Percentiles rank a stretch among this genome's conserved stretches.
Conservation (phyloP, 1,140 invertebrate species). For the Heliconius hewitsoni region DNA sequence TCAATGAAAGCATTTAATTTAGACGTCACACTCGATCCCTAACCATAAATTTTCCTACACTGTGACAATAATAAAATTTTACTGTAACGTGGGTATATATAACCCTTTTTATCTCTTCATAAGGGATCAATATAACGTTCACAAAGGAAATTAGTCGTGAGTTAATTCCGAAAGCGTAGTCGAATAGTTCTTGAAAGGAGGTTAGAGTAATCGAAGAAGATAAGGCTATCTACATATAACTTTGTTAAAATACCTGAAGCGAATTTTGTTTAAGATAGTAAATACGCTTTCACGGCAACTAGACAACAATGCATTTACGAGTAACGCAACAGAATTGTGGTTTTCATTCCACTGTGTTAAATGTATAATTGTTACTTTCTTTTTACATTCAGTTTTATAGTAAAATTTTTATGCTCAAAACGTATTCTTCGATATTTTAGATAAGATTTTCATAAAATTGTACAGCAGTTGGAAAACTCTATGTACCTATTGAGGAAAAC, state of each 20-base stretch:
- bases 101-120: slow-evolving; percentile 16
- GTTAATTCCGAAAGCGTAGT: slow-evolving; percentile 2
- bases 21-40: neutral
- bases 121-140: neutral
- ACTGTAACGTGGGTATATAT: neutral
- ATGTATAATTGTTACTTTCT: neutral
- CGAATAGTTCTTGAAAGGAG: slow-evolving; percentile 6
- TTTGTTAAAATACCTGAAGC: neutral
- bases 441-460: no score
- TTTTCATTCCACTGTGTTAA: neutral
- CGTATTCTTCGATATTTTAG: no score
- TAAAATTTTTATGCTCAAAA: no score
- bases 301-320: neutral
- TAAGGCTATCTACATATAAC: slow-evolving; percentile 10
- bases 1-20: neutral
- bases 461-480: no score
- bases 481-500: no score
- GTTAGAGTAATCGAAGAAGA: slow-evolving; percentile 17
- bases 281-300: neutral
- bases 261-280: neutral
- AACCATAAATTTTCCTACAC: neutral
- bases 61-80: slow-evolving; percentile 16
- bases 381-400: neutral
- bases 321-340: neutral
- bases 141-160: neutral